These are phyloP conservation scores for Meloidogyne exigua DNA, from an alignment of 1,140 invertebrate genomes.

Conservation along the genomic window DNA sequence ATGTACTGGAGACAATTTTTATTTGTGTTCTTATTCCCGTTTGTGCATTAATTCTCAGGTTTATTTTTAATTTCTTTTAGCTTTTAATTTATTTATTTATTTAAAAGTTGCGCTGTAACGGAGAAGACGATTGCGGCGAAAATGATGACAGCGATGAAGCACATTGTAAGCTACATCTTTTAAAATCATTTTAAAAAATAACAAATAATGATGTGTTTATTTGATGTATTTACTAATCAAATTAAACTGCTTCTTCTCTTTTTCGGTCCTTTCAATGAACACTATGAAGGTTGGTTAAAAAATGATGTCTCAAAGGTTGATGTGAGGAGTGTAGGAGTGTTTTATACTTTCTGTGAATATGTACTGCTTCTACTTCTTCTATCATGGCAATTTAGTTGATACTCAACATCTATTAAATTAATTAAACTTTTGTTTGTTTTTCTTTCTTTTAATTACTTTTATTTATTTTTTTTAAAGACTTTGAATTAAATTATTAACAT, in stretches of 20 bases:
- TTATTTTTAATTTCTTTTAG: no score
- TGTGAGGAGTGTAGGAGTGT: no score
- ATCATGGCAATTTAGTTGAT: neutral
- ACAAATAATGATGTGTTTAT: no score
- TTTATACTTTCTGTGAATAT: neutral
- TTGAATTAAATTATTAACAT: no score
- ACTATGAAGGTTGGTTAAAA: neutral
- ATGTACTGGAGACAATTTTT: slow-evolving; percentile 43
- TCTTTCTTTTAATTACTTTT: neutral
- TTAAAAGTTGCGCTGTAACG: slow-evolving; percentile 52
- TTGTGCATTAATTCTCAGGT: slow-evolving; percentile 52
- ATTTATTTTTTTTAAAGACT: neutral
- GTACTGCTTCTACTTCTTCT: no score
- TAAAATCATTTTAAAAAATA: no score
- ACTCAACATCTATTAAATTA: neutral
- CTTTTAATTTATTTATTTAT: neutral
- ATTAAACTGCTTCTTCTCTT: no score
- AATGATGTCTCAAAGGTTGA: neutral
- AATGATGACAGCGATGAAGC: slow-evolving; percentile 63
- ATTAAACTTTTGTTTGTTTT: no score
- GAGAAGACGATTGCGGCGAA: slow-evolving; percentile 59
- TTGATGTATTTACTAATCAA: no score
- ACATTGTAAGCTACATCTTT: slow-evolving; percentile 61
- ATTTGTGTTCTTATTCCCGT: slow-evolving; percentile 61
- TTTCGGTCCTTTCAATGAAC: slow-evolving; percentile 8